Evolutionary conservation across 2,113 vertebrate species (phyloP).

Genomic region (Parotia lawesii): DNA sequence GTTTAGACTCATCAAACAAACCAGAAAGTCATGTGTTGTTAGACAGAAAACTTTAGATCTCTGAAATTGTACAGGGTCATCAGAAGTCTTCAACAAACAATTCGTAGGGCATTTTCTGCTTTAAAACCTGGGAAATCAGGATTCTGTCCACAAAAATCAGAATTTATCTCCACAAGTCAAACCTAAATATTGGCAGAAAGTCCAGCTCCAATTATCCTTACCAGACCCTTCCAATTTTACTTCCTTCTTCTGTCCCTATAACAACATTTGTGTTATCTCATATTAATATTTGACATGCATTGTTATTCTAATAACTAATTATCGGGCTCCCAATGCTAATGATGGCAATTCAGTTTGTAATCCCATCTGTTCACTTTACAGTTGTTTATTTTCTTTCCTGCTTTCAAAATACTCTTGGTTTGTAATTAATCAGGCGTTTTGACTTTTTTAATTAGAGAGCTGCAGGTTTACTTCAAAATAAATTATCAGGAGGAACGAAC

Average conservation of each 20-base stretch:
- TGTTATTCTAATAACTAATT: conserved; percentile 59
- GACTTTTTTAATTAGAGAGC: not conserved
- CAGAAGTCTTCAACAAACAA: not conserved
- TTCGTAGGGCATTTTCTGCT: not conserved
- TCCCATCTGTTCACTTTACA: conserved; percentile 35
- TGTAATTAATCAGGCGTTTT: conserved; percentile 2
- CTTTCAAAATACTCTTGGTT: conserved; percentile 16
- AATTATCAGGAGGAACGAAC: not conserved
- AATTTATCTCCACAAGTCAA: not conserved
- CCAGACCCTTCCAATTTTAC: not conserved
- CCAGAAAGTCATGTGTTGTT: not conserved
- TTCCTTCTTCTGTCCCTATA: not conserved
- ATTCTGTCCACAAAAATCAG: not conserved
- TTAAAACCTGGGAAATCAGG: not conserved
- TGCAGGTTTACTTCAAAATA: not conserved
- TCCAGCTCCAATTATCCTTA: not conserved
- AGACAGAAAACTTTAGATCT: not conserved
- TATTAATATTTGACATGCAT: conserved; percentile 16
- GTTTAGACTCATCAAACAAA: not conserved
- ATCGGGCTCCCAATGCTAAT: conserved; percentile 15
- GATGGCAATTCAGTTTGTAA: conserved; percentile 17
- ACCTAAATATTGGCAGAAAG: not conserved
- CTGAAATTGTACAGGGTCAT: not conserved
- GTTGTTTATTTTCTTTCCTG: conserved; percentile 29
- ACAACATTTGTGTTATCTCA: not conserved